Percentiles rank a stretch among this genome's conserved stretches.
These are phyloP conservation scores for Nesogale talazaci DNA, from an alignment of 2,113 vertebrate species.

Conservation along the genomic window DNA sequence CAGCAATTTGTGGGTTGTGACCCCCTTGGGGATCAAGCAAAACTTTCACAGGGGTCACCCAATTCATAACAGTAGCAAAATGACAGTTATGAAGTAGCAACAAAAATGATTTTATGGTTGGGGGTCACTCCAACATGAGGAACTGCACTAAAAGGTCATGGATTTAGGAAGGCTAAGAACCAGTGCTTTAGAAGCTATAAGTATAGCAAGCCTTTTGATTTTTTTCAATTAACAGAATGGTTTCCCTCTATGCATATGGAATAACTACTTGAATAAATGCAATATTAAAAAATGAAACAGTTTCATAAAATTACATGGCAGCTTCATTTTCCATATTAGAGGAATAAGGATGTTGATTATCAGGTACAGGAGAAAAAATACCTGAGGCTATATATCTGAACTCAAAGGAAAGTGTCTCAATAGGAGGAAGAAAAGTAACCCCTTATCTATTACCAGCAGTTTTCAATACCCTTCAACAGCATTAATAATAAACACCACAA, in stretches of 20 bases:
- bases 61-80: too few species aligned
- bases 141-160: too few species aligned
- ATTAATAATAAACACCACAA: background rate
- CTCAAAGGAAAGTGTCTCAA: slow-evolving; percentile 28
- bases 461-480: background rate
- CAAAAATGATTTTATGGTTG: too few species aligned
- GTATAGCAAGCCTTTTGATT: background rate
- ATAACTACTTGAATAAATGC: background rate
- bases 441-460: background rate
- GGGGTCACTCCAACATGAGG: too few species aligned
- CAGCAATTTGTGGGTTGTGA: too few species aligned
- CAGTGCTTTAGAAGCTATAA: background rate
- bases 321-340: background rate
- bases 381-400: background rate
- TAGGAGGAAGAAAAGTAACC: background rate
- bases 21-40: too few species aligned
- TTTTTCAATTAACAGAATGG: background rate
- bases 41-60: too few species aligned
- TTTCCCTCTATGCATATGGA: background rate
- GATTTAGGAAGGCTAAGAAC: too few species aligned
- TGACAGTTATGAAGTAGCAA: too few species aligned
- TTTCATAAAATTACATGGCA: background rate
- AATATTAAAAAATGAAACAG: background rate
- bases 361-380: background rate
- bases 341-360: background rate